Base-by-base conservation (phyloP, 2,797 vertebrate genomes). In the Enteromius radiatus region DNA sequence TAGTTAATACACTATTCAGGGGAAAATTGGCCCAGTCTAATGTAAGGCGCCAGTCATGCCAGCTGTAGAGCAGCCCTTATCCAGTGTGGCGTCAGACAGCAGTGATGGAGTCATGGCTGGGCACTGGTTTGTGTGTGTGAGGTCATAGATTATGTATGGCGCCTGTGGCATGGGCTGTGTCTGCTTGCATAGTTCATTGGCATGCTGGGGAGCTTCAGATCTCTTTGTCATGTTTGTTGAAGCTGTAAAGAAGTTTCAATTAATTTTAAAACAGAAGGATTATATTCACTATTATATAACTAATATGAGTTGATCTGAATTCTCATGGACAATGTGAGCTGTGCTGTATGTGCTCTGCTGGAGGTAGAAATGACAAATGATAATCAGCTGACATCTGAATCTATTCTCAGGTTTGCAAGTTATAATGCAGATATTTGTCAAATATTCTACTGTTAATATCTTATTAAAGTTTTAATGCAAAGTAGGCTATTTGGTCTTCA, bases 91-190 rank as follows among this genome's bases (percentile, higher is more conserved):
- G 33, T 71, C 74, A 49, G n/a, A 23, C 54, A 61, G 54, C 38
- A 61, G 28, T 59, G 52, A 45, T 38, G 36, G 43, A 81, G 45
- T 81, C 65, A 64, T 41, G 68, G 59, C 79, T 56, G 73, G 81
- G 56, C 64, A 77, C 28, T 45, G 43, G 74, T 86, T 89, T 85
- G 89, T 87, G 87, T 86, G 80, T 83, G 84, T 85, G 83, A 87
- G 76, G 86, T 91, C 87, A 88, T 89, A 84, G 87, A 90, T 90
- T 87, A 91, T 92, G 89, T 38, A 90, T 89, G 85, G 83, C 83
- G 88, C 74, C 85, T 85, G 88, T 59, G 10, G 84, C 86, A 84
- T 84, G 69, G 78, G 65, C 83, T 71, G 23, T 83, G 78, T 90
- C 79, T 87, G 76, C 83, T 88, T 88, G 79, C 79, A 83, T 87